Conservation (phyloP, 1,140 invertebrate genomes). For the Micrasema minimum region DNA sequence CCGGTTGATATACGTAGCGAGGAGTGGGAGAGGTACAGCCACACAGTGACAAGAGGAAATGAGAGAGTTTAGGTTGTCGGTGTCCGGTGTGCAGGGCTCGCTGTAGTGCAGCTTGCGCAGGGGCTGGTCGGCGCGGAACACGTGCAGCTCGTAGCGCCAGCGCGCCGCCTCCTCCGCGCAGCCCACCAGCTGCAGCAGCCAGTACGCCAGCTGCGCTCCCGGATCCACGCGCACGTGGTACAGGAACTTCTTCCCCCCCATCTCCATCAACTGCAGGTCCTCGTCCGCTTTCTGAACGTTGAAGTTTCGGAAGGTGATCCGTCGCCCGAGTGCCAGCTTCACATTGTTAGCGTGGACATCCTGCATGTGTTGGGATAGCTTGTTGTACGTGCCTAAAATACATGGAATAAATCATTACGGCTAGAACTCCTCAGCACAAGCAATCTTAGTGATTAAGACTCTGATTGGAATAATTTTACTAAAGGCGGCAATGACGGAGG, state of each 20-base stretch:
- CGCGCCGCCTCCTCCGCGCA: not conserved
- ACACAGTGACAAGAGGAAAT: not conserved
- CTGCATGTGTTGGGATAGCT: constrained; percentile 19
- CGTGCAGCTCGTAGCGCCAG: constrained; percentile 19
- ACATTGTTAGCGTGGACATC: constrained; percentile 24
- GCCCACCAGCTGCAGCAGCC: constrained; percentile 19
- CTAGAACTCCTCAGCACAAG: too few species aligned
- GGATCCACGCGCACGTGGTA: constrained; percentile 26
- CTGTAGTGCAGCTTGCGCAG: not conserved
- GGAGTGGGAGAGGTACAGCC: not conserved
- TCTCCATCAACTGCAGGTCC: constrained; percentile 34
- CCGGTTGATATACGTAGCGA: not conserved
- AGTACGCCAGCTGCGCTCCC: not conserved
- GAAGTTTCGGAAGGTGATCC: constrained; percentile 39
- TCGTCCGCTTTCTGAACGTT: constrained; percentile 17
- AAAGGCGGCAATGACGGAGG: not conserved
- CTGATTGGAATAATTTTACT: not conserved
- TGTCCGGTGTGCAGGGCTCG: not conserved
- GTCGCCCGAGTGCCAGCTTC: constrained; percentile 14
- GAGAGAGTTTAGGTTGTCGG: not conserved
- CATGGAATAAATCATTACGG: not conserved
- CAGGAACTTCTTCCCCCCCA: constrained; percentile 5
- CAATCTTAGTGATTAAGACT: not conserved
- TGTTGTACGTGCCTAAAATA: constrained; percentile 6
- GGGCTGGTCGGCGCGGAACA: constrained; percentile 7